Evolutionary conservation across 2,113 vertebrate species (phyloP).

Genomic region (Dascyllus trimaculatus): DNA sequence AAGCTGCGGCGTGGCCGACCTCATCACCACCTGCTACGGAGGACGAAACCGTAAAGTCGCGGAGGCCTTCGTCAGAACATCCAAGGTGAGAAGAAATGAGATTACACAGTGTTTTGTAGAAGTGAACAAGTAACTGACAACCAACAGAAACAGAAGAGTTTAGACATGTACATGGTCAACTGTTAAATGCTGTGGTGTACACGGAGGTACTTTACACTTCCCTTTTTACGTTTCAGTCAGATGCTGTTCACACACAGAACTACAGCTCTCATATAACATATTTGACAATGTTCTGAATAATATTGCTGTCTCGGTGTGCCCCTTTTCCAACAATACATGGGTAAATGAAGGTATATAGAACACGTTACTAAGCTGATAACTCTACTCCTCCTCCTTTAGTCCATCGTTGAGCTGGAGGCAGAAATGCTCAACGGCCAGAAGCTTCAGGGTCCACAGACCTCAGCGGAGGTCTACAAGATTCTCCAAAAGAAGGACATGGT

Average conservation of each 20-base stretch:
- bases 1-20: conserved; percentile 91
- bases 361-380: too few species aligned
- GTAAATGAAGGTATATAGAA: too few species aligned
- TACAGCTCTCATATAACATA: too few species aligned
- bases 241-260: too few species aligned
- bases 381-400: conserved; percentile 70
- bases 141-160: too few species aligned
- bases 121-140: not conserved
- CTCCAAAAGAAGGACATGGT: conserved; percentile 74
- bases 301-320: too few species aligned
- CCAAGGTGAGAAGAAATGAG: conserved; percentile 82
- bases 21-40: conserved; percentile 92
- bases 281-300: too few species aligned
- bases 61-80: conserved; percentile 87
- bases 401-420: conserved; percentile 87
- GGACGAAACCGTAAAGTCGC: conserved; percentile 90
- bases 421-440: conserved; percentile 95
- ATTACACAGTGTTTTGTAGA: not conserved
- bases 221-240: too few species aligned
- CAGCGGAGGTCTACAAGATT: conserved; percentile 79
- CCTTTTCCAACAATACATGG: too few species aligned
- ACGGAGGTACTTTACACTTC: too few species aligned
- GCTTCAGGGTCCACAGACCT: conserved; percentile 90
- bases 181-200: too few species aligned
- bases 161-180: too few species aligned